Evolutionary conservation across 2,113 vertebrate species (phyloP), one percentile per base, ranked within the genome.

Genomic region (Talpa occidentalis): DNA sequence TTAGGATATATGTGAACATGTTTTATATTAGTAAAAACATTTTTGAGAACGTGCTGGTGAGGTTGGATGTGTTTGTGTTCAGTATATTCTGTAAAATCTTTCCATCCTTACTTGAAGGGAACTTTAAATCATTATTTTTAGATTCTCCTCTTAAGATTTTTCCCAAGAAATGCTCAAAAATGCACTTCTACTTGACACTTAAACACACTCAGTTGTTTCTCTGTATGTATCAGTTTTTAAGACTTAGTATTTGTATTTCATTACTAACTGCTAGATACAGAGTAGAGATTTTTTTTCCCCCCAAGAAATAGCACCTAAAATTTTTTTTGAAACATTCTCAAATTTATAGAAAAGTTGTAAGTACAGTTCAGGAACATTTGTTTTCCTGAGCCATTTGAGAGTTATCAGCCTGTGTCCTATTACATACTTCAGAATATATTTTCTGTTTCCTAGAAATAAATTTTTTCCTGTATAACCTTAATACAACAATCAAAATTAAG

Each of bases 201-300:
- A 60, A 14, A 67, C 90, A 54, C 5, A 72, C 59, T 49, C 1
- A 44, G 8, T 88, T 22, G 0, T 88, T 88, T 66, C 42, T 90
- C 59, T 80, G 54, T 93, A 91, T 49, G 82, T 93, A 54, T 72
- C 90, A 95, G 69, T 66, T 90, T 91, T 95, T 49, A 17, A 37
- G 79, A 91, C 10, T 82, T 84, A 90, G 28, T 67, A 54, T 77
- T 28, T 90, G 72, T n/a, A n/a, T 74, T 81, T 32, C 62, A 64
- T 81, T 86, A 76, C 60, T 89, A 62, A 85, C 90, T 62, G 79
- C 44, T 86, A 15, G 64, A 62, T 62, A n/a, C 59, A 74, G 24
- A 92, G 76, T 74, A 66, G 44, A 24, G 15, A 19, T 60, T 62
- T 74, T 69, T 35, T 78, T 66, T 32, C n/a, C 5, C 44, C 44